Evolutionary conservation across 2,113 vertebrate species (phyloP).

Genomic region (Chlamydotis undulata): DNA sequence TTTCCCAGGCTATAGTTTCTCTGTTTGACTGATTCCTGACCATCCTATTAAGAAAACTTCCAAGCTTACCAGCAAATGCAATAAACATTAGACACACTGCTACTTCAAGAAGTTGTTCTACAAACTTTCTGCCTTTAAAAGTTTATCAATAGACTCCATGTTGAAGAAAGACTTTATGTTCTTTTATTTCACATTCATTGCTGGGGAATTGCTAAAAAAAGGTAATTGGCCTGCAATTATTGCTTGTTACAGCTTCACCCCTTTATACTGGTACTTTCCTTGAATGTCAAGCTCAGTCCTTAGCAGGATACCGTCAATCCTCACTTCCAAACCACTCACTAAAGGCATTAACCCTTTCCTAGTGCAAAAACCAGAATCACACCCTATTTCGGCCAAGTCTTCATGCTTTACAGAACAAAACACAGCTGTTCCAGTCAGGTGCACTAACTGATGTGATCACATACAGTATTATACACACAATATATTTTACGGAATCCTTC

Average conservation of each 20-base stretch:
- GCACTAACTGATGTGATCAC: not conserved
- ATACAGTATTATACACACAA: not conserved
- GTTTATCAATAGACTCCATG: not conserved
- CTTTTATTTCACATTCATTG: not conserved
- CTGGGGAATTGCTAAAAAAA: not conserved
- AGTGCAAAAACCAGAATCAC: not conserved
- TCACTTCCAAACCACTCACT: not conserved
- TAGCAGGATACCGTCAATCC: not conserved
- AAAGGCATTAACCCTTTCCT: not conserved
- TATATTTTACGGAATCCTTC: not conserved
- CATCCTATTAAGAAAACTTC: constrained; percentile 6
- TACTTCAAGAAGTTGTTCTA: not conserved
- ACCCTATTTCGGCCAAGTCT: not conserved
- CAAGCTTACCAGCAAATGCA: not conserved
- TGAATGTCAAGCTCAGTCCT: not conserved
- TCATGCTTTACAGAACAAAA: not conserved
- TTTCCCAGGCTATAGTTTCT: constrained; percentile 27
- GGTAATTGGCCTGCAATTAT: not conserved
- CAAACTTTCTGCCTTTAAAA: not conserved
- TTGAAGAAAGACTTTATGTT: not conserved
- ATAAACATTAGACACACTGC: not conserved
- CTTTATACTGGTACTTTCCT: not conserved
- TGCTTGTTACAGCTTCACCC: not conserved
- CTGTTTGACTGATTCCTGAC: constrained; percentile 32
- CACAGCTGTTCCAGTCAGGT: not conserved